Percentiles rank a stretch among this genome's conserved stretches.
Conservation (phyloP, 2,797 vertebrate species). For the Taenioides sp. region DNA sequence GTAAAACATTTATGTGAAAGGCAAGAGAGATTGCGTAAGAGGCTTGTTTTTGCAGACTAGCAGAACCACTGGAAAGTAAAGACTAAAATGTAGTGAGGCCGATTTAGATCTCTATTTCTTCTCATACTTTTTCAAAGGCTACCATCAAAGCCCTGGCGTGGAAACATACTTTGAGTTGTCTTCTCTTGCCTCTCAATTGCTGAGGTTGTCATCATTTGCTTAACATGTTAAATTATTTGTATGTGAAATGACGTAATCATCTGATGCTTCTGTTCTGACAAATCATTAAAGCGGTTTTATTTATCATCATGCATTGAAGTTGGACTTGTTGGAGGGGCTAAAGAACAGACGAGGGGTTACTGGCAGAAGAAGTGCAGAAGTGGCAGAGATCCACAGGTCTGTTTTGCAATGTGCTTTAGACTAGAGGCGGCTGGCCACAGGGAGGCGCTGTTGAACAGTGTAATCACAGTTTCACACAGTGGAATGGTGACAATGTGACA, state of each 20-base stretch:
- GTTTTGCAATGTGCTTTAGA: neutral
- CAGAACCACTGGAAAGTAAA: constrained; percentile 64
- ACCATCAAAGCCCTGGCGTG: constrained; percentile 40
- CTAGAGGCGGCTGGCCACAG: constrained; percentile 21
- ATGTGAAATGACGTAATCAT: neutral
- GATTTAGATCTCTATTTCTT: constrained; percentile 61
- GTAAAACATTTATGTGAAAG: neutral
- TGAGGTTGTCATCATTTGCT: constrained; percentile 29
- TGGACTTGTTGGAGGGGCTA: neutral
- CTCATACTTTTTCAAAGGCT: constrained; percentile 27
- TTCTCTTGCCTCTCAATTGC: constrained; percentile 22
- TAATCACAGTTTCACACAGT: neutral
- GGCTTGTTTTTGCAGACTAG: constrained; percentile 48
- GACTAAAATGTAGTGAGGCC: constrained; percentile 42
- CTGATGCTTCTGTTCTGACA: constrained; percentile 42
- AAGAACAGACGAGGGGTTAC: neutral
- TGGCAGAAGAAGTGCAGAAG: constrained; percentile 15
- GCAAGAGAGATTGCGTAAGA: constrained; percentile 5
- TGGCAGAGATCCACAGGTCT: constrained; percentile 13
- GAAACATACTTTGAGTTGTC: constrained; percentile 30
- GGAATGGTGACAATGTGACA: no score
- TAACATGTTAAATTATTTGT: constrained; percentile 21
- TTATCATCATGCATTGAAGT: constrained; percentile 9
- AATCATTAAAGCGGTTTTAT: constrained; percentile 55
- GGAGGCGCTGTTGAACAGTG: constrained; percentile 41